These are phyloP conservation scores for Drosophila gaucha DNA, from an alignment of 2,888 invertebrate species.

Conservation along the genomic window DNA sequence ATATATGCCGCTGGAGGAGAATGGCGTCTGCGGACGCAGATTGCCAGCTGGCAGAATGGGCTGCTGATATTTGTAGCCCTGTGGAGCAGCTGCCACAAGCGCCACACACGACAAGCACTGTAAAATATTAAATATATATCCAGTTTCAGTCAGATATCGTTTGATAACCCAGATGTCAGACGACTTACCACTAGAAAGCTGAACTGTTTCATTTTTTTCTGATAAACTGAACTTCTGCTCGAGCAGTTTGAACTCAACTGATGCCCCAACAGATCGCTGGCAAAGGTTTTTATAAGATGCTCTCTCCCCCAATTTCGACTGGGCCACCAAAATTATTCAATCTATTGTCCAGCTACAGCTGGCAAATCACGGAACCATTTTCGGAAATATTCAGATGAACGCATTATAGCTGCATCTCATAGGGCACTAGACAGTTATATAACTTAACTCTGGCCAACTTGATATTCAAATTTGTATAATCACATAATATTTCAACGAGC, in stretches of 20 bases:
- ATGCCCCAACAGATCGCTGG: constrained; percentile 42
- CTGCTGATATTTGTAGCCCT: constrained; percentile 75
- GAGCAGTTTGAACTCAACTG: constrained; percentile 55
- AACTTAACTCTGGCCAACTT: constrained; percentile 54
- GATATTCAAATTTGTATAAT: constrained; percentile 63
- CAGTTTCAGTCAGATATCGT: background rate
- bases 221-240: constrained; percentile 34
- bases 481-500: constrained; percentile 58
- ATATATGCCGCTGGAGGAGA: constrained; percentile 66
- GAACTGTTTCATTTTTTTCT: constrained; percentile 73
- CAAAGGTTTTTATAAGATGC: constrained; percentile 70
- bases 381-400: constrained; percentile 39
- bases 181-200: constrained; percentile 71
- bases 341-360: constrained; percentile 64
- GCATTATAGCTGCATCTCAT: constrained; percentile 62
- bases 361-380: constrained; percentile 74
- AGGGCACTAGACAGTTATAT: constrained; percentile 53
- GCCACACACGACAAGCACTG: constrained; percentile 65
- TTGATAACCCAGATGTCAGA: background rate
- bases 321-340: constrained; percentile 61
- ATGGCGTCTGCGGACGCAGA: constrained; percentile 66
- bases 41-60: constrained; percentile 54
- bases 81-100: constrained; percentile 55
- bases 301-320: constrained; percentile 4
- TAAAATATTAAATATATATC: constrained; percentile 2